phyloP scores from a whole-genome alignment of 2,113 vertebrate genomes.

The Delphinus delphis region DNA sequence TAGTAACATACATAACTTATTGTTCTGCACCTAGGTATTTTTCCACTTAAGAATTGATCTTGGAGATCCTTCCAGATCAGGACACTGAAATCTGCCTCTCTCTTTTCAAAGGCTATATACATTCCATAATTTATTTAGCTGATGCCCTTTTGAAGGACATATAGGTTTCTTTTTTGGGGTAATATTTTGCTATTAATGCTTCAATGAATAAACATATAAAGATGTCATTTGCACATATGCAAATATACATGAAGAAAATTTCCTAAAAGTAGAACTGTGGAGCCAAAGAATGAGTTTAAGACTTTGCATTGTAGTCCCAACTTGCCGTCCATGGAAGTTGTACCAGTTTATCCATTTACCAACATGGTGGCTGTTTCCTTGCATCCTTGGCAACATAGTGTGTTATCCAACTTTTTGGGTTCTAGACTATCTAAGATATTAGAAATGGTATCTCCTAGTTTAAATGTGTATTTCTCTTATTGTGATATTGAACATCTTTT shows the following conservation, averaged over 20 bases:
- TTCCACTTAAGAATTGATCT: neutral
- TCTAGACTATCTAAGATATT: neutral
- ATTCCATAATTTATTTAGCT: slow-evolving; percentile 4
- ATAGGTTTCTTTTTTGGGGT: neutral
- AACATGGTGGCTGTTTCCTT: neutral
- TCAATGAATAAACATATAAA: neutral
- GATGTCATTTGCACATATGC: neutral
- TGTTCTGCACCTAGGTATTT: neutral
- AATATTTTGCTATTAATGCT: neutral
- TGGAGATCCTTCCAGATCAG: neutral
- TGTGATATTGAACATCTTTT: neutral
- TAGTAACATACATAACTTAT: neutral
- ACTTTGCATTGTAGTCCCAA: neutral
- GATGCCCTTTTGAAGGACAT: neutral
- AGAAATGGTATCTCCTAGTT: neutral
- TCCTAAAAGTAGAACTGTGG: neutral
- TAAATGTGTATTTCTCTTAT: neutral
- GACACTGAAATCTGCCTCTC: neutral
- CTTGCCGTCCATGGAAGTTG: neutral
- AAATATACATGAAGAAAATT: neutral
- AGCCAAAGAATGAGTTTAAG: neutral
- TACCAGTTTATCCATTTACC: neutral
- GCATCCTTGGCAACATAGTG: neutral
- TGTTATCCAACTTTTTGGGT: neutral
- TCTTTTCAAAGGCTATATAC: neutral